Base-by-base conservation (phyloP, 2,888 invertebrate genomes). In the Villa cingulata region DNA sequence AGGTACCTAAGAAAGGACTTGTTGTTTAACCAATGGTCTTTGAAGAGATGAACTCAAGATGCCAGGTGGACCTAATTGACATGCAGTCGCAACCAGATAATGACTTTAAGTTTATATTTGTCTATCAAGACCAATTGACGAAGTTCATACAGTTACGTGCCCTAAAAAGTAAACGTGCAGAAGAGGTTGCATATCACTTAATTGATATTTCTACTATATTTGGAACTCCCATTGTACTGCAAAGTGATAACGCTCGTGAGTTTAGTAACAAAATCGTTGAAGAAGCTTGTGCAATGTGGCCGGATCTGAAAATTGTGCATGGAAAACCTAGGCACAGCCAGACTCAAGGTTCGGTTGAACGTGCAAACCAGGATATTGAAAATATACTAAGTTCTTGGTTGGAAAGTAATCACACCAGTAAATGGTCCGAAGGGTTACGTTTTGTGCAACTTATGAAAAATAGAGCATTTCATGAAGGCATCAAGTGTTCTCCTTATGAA, bases 371-470 rank as follows among this genome's bases (percentile, higher is more conserved):
- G 54, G 64, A 64, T 50, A 57, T 67, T 17, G 55, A 63, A 54
- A 64, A 64, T 41, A 65, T 66, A 58, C 27, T 64, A 10, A 42
- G 45, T 47, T 53, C 62, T 2, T 70, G 67, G 68, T 52, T 69
- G 59, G 37, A 39, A 15, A 37, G 17, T 32, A 43, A 48, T 36
- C 41, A 48, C 36, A 58, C 57, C 6, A 58, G 42, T 36, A 61
- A 63, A 48, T 70, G 68, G 70, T 61, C 59, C 15, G 59, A 66
- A 55, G 68, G 68, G 15, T 51, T 68, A 45, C 45, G 54, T 36
- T 68, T 66, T 54, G 55, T 68, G 19, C 67, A 69, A 51, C 55
- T 64, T 40, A 62, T 60, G 61, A 70, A 70, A 57, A 70, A 70
- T 49, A 55, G 56, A 53, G 59, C 61, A n/a, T 51, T 55, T 51